These are phyloP conservation scores for Molossus molossus DNA, from an alignment of 2,797 vertebrate species.

Conservation along the genomic window DNA sequence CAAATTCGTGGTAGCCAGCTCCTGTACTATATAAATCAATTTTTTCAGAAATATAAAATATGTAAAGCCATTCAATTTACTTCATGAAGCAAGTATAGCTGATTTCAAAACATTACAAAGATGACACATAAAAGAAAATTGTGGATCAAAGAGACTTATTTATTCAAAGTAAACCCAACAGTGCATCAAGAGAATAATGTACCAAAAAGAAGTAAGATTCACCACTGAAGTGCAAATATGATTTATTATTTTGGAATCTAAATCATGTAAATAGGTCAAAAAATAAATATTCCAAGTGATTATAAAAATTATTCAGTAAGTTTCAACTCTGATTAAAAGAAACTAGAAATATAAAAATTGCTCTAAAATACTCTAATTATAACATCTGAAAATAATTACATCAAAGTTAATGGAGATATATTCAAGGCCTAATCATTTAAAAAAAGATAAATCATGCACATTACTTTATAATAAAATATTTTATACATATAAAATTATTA, in stretches of 20 bases:
- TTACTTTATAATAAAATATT: constrained; percentile 53
- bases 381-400: neutral
- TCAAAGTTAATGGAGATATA: neutral
- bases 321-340: constrained; percentile 27
- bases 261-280: neutral
- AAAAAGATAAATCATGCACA: neutral
- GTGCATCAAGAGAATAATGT: neutral
- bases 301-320: neutral
- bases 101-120: constrained; percentile 68
- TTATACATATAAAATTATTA: neutral
- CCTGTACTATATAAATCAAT: neutral
- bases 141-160: constrained; percentile 26
- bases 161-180: constrained; percentile 65
- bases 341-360: constrained; percentile 13
- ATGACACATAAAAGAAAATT: constrained; percentile 61
- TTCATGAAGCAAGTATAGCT: constrained; percentile 52
- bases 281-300: neutral
- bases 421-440: neutral
- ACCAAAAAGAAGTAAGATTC: neutral
- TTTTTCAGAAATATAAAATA: constrained; percentile 16
- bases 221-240: constrained; percentile 29
- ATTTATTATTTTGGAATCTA: constrained; percentile 29
- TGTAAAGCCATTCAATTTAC: constrained; percentile 6
- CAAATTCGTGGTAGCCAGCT: neutral
- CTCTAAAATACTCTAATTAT: constrained; percentile 33